Base-by-base conservation (phyloP, 2,888 invertebrate genomes). In the Stegophylla sp. region DNA sequence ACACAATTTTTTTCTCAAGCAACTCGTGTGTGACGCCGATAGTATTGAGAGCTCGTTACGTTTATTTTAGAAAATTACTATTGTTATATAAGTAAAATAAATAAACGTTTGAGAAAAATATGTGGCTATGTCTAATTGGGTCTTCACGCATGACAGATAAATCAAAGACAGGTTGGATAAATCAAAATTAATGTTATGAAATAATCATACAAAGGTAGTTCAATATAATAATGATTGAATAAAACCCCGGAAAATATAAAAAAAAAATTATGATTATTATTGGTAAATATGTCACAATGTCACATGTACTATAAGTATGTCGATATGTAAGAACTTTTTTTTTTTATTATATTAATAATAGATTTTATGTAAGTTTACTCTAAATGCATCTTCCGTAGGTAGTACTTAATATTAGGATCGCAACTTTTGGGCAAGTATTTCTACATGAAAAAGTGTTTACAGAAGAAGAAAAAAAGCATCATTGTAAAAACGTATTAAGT, bases 81-180 rank as follows among this genome's bases (percentile, higher is more conserved):
- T 51, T 71, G n/a, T 79, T 79, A 71, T 23, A 61, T 61, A 79
- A 79, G 48, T 59, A 41, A 76, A 41, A 51, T 63, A 61, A 71
- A 79, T 71, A 63, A 71, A 76, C 43, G 63, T 51, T 51, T 51
- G 48, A 41, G 59, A 63, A 20, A 71, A 71, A 71, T 79, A 71
- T 69, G 43, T 12, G 67, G 45, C 67, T 79, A 79, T 79, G 59
- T 53, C 76, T 28, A 77, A 77, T 79, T 79, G 59, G n/a, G 79
- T 71, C 79, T 71, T 79, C 61, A 79, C 61, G 69, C 79, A 63
- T 79, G 69, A 69, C 23, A 71, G 59, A 66, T 79, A 69, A 79
- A 69, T 61, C 69, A 23, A 71, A 69, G 34, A 61, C 59, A 79
- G 45, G n/a, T 75, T 41, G 34, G 64, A 75, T 75, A 64, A 75